Base-by-base conservation (phyloP, 2,797 vertebrate species). In the Poecile montanus region DNA sequence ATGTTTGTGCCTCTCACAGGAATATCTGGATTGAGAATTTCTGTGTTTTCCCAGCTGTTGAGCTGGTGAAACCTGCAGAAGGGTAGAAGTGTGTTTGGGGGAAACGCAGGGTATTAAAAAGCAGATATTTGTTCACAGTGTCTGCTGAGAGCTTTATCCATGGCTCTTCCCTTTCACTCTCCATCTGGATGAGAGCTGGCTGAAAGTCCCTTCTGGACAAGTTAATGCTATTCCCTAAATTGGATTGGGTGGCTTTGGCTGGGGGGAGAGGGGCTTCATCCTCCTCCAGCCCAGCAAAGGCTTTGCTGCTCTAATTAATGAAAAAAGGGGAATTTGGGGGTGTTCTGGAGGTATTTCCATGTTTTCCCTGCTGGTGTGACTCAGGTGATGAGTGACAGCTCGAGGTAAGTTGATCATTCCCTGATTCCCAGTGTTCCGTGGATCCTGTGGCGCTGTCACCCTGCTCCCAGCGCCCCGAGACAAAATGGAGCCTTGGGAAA, bases 211-310 rank as follows among this genome's bases (percentile, higher is more conserved):
- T 78, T 79, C 91, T 88, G 84, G 78, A 63, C 36, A 23, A 81
- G 48, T 77, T 94, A 94, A 94, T 91, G 56, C 91, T 21, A 23
- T 96, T 91, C 63, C 38, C 56, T 60, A 50, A 83, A 94, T 91
- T 79, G 93, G 94, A 93, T 86, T 91, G 85, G 38, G 42, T 67
- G 70, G 78, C 53, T 72, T 50, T 57, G 81, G 53, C 30, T 6
- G 0, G 4, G 19, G 21, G 38, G 6, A 82, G n/a, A 75, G n/a
- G 30, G 15, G 34, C 61, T 65, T 9, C 25, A 40, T 32, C 42
- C 67, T 34, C 6, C 44, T 9, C 38, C 7, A 3, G 30, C 1
- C 0, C 1, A 36, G 48, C 51, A 20, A 15, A 40, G 12, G 13
- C 73, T 63, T 29, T 63, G 63, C 51, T 3, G 1, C 45, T 47